These are phyloP conservation scores for Neotoxoptera formosana DNA, from an alignment of 1,140 invertebrate species.

Conservation along the genomic window DNA sequence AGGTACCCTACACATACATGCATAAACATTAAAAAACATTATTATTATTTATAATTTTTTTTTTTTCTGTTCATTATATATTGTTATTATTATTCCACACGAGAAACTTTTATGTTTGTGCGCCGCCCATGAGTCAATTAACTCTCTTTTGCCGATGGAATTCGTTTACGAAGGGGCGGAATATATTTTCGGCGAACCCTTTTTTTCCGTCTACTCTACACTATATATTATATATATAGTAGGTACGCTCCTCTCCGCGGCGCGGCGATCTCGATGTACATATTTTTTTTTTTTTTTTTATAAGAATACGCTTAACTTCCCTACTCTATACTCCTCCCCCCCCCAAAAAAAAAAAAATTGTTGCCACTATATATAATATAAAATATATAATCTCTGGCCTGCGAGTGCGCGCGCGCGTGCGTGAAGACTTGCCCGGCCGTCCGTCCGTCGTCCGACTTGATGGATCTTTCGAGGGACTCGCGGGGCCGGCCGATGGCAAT, in stretches of 20 bases:
- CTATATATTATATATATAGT: neutral
- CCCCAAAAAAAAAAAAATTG: neutral
- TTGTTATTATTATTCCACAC: conserved; percentile 35
- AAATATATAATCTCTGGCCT: neutral
- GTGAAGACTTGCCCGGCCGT: neutral
- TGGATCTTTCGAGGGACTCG: conserved; percentile 36
- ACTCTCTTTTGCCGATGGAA: conserved; percentile 54
- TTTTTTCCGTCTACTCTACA: conserved; percentile 7
- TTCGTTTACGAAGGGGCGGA: conserved; percentile 57
- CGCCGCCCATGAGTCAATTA: conserved; percentile 55
- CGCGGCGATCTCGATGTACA: neutral
- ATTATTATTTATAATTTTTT: conserved; percentile 34
- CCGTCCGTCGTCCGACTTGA: conserved; percentile 2
- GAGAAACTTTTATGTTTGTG: conserved; percentile 47
- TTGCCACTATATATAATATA: conserved; percentile 10
- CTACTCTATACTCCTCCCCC: neutral
- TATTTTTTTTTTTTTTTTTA: conserved; percentile 23
- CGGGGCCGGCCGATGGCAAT: neutral
- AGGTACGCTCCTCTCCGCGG: neutral
- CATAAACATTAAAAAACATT: conserved; percentile 52
- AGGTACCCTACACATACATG: neutral
- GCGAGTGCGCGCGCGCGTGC: neutral
- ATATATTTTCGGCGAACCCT: conserved; percentile 57
- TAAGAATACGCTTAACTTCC: neutral
- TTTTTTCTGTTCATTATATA: conserved; percentile 1